Conservation (phyloP, 2,113 vertebrate species). For the Galemys pyrenaicus region DNA sequence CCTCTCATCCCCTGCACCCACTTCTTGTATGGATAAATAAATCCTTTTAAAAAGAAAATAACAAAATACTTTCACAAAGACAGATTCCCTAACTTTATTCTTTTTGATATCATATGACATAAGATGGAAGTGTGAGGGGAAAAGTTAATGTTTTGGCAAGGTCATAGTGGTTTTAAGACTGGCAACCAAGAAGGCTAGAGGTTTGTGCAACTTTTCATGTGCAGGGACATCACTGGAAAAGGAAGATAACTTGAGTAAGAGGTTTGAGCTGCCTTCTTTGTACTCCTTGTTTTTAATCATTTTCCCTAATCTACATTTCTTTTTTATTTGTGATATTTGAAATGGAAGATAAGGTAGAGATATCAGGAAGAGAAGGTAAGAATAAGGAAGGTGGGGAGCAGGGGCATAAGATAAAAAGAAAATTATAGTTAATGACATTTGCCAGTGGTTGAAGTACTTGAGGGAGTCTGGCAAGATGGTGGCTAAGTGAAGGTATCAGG, state of each 20-base stretch:
- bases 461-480: too few relatives aligned
- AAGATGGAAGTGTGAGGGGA: not conserved
- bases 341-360: not conserved
- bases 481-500: too few relatives aligned
- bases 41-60: not conserved
- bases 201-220: not conserved
- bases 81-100: not conserved
- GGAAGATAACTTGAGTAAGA: not conserved
- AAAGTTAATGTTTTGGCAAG: not conserved
- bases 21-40: too few relatives aligned
- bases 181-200: not conserved
- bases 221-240: not conserved
- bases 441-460: not conserved
- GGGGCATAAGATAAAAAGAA: not conserved
- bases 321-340: not conserved
- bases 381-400: not conserved
- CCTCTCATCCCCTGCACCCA: too few relatives aligned
- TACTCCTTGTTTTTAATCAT: not conserved
- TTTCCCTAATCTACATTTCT: not conserved
- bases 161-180: not conserved
- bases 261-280: not conserved
- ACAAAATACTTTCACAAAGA: not conserved
- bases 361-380: not conserved
- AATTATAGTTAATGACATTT: not conserved
- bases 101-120: not conserved